Percentiles rank a stretch among this genome's conserved stretches.
Evolutionary conservation across 2,113 vertebrate species (phyloP).

Genomic region (Cyanoderma ruficeps): DNA sequence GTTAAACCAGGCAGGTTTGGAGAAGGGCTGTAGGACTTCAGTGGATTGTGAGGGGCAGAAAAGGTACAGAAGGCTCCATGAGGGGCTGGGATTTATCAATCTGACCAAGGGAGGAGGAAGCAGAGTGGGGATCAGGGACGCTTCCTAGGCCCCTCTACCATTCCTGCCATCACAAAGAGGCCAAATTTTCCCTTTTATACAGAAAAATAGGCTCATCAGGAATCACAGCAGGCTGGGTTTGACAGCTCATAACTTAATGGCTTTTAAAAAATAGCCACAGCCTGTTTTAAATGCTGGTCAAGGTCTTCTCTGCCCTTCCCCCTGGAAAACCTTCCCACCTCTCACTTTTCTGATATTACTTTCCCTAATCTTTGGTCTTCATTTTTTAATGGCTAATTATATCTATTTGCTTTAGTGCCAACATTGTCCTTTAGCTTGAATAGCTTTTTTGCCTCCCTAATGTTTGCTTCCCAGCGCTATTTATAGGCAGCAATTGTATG

Average conservation of each 20-base stretch:
- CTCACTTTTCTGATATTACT: not conserved
- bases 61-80: not conserved
- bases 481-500: constrained; percentile 35
- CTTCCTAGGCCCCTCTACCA: not conserved
- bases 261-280: not conserved
- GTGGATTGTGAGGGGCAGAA: not conserved
- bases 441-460: not conserved
- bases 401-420: constrained; percentile 46
- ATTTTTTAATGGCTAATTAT: constrained; percentile 51
- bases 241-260: not conserved
- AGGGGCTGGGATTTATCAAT: not conserved
- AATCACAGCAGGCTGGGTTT: not conserved
- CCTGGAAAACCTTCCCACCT: not conserved
- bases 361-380: constrained; percentile 37
- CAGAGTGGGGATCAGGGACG: rapidly evolving
- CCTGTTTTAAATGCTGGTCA: not conserved
- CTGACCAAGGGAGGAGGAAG: not conserved
- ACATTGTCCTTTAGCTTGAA: constrained; percentile 40
- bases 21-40: not conserved
- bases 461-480: not conserved
- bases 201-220: not conserved
- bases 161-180: rapidly evolving
- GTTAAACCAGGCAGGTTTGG: not conserved
- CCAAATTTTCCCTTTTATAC: not conserved
- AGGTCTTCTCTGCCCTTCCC: not conserved